Evolutionary conservation across 2,888 invertebrate species (phyloP), one percentile per base, ranked within the genome.

Genomic region (Epiblema foenella): DNA sequence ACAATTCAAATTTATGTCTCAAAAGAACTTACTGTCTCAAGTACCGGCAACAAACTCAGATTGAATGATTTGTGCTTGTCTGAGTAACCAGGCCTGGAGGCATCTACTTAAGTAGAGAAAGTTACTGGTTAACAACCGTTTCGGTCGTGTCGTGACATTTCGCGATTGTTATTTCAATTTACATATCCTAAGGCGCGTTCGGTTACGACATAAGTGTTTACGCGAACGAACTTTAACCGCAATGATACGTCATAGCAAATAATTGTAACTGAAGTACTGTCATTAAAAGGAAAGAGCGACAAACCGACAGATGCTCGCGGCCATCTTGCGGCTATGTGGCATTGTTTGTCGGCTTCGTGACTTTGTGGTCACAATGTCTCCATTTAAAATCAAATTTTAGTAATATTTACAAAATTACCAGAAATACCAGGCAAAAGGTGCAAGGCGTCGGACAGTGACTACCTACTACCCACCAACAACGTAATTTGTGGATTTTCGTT

Each of bases 251-350:
- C 83, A 85, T 79, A 83, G 80, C 81, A 85, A 85, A 87, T 89
- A 90, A 93, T 89, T 90, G 85, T 86, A 87, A 84, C 85, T 85
- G 86, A 85, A 88, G 81, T 85, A 88, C 85, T 79, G 88, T 89
- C 88, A 89, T 89, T 88, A 83, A 82, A 82, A 73, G 82, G 84
- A 86, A 91, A 89, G 85, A 90, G 91, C 91, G 92, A 89, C 91
- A 91, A 91, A 85, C 84, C 88, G 91, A 91, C 93, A 93, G 90
- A 91, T 93, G 93, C 93, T 91, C 82, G 87, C 88, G 89, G 92
- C 92, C 88, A 90, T 90, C 85, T 88, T 91, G 89, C 83, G 89
- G 81, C 80, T 81, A 79, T 78, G 78, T 83, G 85, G 83, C 84
- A 83, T 87, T 85, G 86, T 81, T 84, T 84, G 86, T 79, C 85